Percentiles rank a stretch among this genome's conserved stretches.
These are phyloP conservation scores for Megaceryle maxima DNA, from an alignment of 2,113 vertebrate genomes.

Conservation along the genomic window DNA sequence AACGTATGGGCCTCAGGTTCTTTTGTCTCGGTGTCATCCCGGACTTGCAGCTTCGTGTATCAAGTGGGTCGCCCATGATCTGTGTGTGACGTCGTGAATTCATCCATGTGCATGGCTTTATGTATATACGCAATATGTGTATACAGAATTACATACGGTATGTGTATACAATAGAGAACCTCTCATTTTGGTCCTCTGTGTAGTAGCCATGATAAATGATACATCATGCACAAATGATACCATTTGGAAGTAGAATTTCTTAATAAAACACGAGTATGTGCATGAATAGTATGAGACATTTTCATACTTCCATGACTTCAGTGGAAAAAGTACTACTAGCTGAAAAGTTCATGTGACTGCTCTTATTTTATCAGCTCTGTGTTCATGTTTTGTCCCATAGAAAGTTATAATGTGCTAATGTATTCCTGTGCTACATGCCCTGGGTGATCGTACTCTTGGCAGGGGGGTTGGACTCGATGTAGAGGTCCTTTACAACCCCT, in stretches of 20 bases:
- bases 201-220: not conserved
- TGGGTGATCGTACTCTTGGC: too few relatives aligned
- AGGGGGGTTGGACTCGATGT: too few relatives aligned
- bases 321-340: not conserved
- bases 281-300: not conserved
- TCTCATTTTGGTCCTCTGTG: not conserved
- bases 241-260: not conserved
- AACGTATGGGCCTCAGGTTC: not conserved
- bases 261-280: not conserved
- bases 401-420: not conserved
- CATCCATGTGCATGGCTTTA: not conserved
- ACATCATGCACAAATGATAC: not conserved
- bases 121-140: not conserved
- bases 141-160: not conserved
- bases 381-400: not conserved
- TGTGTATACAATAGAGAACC: not conserved
- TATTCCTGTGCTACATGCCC: too few relatives aligned
- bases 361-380: not conserved
- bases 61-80: not conserved
- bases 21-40: not conserved
- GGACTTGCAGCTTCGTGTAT: not conserved
- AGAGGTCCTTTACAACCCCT: too few relatives aligned
- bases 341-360: not conserved
- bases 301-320: not conserved
- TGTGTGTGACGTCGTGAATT: rapidly evolving